Conservation (phyloP, 37 sponge, comb jelly and placozoan genomes). For the Diacarnus erythraeanus region DNA sequence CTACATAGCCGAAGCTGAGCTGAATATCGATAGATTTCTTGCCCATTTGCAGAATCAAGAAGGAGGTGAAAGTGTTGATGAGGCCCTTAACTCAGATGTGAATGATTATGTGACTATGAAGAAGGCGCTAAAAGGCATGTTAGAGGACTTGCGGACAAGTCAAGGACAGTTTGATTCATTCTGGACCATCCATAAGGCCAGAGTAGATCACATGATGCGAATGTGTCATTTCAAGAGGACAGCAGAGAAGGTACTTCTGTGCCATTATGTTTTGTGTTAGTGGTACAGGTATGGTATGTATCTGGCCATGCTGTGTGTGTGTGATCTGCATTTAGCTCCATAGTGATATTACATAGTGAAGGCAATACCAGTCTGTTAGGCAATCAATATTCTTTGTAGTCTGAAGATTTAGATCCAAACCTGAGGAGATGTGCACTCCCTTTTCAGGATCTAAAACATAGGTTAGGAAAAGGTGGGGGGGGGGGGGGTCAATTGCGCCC, state of each 20-base stretch:
- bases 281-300: no score
- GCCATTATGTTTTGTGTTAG: neutral
- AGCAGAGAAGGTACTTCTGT: conserved; percentile 56
- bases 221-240: conserved; percentile 63
- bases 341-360: no score
- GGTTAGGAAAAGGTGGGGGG: neutral
- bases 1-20: conserved; percentile 45
- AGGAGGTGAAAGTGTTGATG: neutral
- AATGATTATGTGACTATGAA: conserved; percentile 49
- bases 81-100: neutral
- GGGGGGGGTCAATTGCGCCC: neutral
- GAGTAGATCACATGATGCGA: conserved; percentile 70
- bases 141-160: conserved; percentile 34
- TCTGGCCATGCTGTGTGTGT: no score
- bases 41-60: conserved; percentile 2
- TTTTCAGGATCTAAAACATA: neutral
- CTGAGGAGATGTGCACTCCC: no score
- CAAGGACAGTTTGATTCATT: conserved; percentile 46
- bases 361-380: no score
- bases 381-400: no score
- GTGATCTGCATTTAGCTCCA: no score
- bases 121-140: conserved; percentile 15
- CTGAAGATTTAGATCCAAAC: no score
- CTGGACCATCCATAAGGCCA: conserved; percentile 67
- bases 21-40: conserved; percentile 33